phyloP scores from a whole-genome alignment of 2,888 invertebrate genomes.

The Toxonevra muliebris region DNA sequence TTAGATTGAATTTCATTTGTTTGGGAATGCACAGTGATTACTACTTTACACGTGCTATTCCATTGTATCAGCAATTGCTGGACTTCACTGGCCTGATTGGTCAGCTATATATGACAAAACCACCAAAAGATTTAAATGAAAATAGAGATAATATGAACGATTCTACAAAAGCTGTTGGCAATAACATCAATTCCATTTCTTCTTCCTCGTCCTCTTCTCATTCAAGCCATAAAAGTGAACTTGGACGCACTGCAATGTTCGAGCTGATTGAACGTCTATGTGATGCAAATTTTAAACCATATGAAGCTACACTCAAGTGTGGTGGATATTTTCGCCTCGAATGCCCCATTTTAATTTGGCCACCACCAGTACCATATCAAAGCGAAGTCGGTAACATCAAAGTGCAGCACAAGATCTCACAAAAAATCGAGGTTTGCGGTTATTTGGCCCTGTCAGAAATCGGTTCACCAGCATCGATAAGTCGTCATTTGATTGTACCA shows the following conservation, averaged over 20 bases:
- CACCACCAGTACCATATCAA: constrained; percentile 70
- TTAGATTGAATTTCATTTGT: constrained; percentile 81
- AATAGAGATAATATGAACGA: constrained; percentile 62
- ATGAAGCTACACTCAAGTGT: constrained; percentile 77
- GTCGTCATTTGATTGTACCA: constrained; percentile 89
- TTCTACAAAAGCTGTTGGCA: constrained; percentile 13
- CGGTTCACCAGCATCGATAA: constrained; percentile 89
- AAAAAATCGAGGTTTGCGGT: constrained; percentile 84
- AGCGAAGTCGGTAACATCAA: constrained; percentile 24
- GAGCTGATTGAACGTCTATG: constrained; percentile 74
- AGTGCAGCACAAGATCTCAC: constrained; percentile 67
- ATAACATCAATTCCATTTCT: constrained; percentile 11
- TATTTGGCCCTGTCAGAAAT: constrained; percentile 89
- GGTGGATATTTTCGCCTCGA: constrained; percentile 73
- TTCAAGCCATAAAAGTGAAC: constrained; percentile 56
- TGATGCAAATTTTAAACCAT: constrained; percentile 78
- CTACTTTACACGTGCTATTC: constrained; percentile 63
- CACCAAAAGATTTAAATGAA: constrained; percentile 42
- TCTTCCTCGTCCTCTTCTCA: constrained; percentile 15
- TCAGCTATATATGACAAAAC: constrained; percentile 54
- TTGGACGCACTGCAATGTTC: constrained; percentile 56
- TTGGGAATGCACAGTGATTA: constrained; percentile 74
- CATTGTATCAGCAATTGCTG: constrained; percentile 78
- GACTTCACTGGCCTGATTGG: constrained; percentile 74
- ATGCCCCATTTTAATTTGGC: constrained; percentile 77